Conservation (phyloP, 2,113 vertebrate species). For the Rhinoptilus africanus region DNA sequence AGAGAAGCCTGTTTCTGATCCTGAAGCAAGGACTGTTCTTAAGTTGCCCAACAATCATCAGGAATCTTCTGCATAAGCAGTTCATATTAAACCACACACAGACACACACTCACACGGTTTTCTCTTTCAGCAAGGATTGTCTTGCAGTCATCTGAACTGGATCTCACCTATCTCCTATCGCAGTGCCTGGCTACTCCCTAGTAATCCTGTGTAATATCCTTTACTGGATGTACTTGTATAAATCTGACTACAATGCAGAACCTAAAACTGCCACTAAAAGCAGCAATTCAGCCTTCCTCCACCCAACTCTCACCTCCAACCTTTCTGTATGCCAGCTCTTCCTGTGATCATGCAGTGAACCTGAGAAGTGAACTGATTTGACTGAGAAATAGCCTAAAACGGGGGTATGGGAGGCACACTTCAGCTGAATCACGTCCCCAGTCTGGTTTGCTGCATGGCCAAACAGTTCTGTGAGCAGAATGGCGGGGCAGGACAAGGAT, state of each 20-base stretch:
- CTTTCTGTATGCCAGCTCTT: slow-evolving; percentile 54
- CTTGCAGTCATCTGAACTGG: slow-evolving; percentile 4
- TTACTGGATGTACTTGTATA: not conserved
- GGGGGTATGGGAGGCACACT: not conserved
- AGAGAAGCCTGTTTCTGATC: slow-evolving; percentile 10
- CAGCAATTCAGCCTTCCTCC: slow-evolving; percentile 35
- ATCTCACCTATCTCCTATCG: not conserved
- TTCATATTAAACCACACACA: not conserved
- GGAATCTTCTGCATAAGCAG: not conserved
- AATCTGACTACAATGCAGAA: not conserved
- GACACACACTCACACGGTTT: not conserved
- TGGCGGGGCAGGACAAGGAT: slow-evolving; percentile 20
- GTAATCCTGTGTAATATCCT: not conserved
- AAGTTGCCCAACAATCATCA: not conserved
- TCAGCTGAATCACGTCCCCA: slow-evolving; percentile 1
- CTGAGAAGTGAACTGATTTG: not conserved
- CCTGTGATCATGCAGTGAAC: slow-evolving; percentile 41
- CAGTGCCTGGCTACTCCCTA: not conserved
- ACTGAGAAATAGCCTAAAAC: not conserved
- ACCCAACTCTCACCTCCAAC: slow-evolving; percentile 39
- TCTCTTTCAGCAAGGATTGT: slow-evolving; percentile 20
- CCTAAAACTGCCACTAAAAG: slow-evolving; percentile 16
- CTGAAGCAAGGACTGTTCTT: not conserved
- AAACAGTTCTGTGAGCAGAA: slow-evolving; percentile 47
- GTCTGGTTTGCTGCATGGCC: slow-evolving; percentile 41